Conservation (phyloP, 2,113 vertebrate species). For the Anoplopoma fimbria region DNA sequence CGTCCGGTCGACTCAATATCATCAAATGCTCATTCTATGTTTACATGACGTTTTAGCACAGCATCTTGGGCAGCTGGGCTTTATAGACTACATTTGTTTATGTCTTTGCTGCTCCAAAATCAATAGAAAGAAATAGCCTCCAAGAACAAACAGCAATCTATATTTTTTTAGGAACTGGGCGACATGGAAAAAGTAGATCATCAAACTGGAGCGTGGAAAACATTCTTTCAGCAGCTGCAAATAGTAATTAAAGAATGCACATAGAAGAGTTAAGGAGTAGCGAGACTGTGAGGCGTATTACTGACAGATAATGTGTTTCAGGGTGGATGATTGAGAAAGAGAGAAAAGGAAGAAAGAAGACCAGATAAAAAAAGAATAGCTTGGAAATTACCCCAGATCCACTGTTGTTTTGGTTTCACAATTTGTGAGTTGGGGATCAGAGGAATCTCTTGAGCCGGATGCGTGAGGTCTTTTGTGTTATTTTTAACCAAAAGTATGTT, state of each 20-base stretch:
- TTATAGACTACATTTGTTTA: background rate
- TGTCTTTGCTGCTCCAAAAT: background rate
- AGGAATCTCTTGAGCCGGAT: background rate
- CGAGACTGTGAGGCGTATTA: background rate
- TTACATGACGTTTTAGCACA: background rate
- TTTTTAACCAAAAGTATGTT: background rate
- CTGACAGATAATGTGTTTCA: background rate
- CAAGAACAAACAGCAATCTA: background rate
- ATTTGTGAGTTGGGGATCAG: background rate
- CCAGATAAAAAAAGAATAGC: background rate
- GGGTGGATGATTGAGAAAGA: background rate
- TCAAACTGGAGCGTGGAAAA: background rate
- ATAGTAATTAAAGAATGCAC: background rate
- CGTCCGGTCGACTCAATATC: background rate
- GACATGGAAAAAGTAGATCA: background rate
- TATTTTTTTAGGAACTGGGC: background rate
- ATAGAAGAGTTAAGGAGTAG: background rate
- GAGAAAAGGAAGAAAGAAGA: background rate
- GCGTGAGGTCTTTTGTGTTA: constrained; percentile 17
- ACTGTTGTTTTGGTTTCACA: constrained; percentile 25
- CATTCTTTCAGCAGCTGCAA: background rate
- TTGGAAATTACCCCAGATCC: constrained; percentile 28
- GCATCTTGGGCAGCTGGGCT: background rate
- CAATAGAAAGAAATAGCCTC: background rate
- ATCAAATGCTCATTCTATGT: background rate